Conservation (phyloP, 2,797 vertebrate genomes). For the Pelobates cultripes region DNA sequence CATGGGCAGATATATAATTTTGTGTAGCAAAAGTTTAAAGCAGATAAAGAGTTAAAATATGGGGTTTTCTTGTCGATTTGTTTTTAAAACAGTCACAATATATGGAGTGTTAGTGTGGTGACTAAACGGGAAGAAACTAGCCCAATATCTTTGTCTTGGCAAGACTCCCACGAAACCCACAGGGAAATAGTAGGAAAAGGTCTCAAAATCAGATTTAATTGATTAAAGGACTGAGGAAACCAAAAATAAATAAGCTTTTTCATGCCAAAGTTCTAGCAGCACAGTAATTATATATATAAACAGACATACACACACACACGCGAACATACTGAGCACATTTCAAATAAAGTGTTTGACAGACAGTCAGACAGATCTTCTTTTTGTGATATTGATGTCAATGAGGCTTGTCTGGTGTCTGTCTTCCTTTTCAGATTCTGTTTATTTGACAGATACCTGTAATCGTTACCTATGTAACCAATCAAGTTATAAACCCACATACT, state of each 20-base stretch:
- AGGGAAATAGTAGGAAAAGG: constrained; percentile 38
- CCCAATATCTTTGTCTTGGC: constrained; percentile 40
- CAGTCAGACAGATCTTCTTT: too few relatives aligned
- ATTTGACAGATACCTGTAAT: too few relatives aligned
- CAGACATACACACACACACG: not conserved
- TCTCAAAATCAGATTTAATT: constrained; percentile 49
- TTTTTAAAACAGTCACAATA: not conserved
- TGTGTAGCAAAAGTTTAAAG: too few relatives aligned
- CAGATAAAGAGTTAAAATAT: not conserved
- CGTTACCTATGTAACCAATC: too few relatives aligned
- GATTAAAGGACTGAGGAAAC: constrained; percentile 40
- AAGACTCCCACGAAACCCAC: constrained; percentile 30
- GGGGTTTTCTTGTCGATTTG: not conserved
- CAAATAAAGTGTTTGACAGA: too few relatives aligned
- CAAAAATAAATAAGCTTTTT: constrained; percentile 44
- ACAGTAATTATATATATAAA: constrained; percentile 27
- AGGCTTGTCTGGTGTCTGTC: too few relatives aligned
- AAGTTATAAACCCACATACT: too few relatives aligned
- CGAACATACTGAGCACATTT: too few relatives aligned
- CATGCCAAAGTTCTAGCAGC: constrained; percentile 35
- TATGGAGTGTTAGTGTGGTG: constrained; percentile 6
- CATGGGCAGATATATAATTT: not conserved
- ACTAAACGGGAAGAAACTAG: constrained; percentile 28
- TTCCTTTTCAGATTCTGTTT: too few relatives aligned
- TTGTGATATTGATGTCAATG: too few relatives aligned